These are phyloP conservation scores for Peromyscus leucopus DNA, from an alignment of 2,113 vertebrate genomes.

Conservation along the genomic window DNA sequence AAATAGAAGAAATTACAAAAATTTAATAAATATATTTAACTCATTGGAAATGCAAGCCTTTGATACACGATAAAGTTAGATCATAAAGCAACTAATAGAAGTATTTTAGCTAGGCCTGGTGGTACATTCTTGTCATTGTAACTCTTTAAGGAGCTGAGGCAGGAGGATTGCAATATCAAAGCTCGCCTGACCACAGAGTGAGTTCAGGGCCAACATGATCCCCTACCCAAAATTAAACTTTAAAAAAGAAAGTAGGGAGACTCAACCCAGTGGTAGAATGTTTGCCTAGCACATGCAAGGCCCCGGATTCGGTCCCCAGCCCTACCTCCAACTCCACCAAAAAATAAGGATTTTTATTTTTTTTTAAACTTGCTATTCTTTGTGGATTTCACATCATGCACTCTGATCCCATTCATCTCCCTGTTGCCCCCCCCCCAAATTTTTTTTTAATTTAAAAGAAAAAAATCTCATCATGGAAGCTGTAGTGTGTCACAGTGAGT, in stretches of 20 bases:
- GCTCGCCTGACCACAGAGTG: background rate
- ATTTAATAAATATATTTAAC: background rate
- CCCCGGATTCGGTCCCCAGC: background rate
- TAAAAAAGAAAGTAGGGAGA: background rate
- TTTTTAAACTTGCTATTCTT: background rate
- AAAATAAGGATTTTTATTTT: background rate
- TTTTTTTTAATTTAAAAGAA: background rate
- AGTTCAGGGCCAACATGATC: background rate
- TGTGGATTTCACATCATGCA: background rate
- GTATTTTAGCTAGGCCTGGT: background rate
- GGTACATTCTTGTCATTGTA: background rate
- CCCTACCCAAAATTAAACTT: background rate
- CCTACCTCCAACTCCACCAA: background rate
- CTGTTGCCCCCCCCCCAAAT: too few relatives aligned
- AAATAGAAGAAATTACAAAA: conserved; percentile 21
- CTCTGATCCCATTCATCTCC: background rate
- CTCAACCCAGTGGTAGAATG: background rate
- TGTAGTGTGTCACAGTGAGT: too few relatives aligned
- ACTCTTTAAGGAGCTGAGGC: background rate
- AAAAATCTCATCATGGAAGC: background rate
- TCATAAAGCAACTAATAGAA: conserved; percentile 14
- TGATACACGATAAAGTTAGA: background rate
- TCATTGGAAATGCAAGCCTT: conserved; percentile 18
- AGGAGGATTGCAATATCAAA: background rate
- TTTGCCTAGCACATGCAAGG: background rate